Evolutionary conservation across 2,797 vertebrate genomes (phyloP).

Genomic region (Syngnathus rostellatus): DNA sequence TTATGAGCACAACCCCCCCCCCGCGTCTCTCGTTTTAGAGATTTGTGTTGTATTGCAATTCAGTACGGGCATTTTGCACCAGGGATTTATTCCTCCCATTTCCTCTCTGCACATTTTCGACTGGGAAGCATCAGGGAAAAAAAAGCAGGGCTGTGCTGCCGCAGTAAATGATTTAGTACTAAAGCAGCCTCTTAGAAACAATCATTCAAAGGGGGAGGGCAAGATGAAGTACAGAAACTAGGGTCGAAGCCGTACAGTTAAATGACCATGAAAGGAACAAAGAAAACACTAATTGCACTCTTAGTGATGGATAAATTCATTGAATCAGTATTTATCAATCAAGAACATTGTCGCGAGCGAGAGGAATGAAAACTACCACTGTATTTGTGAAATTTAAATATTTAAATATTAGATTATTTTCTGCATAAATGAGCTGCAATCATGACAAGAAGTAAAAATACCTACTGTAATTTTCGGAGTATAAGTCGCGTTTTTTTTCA

Average conservation of each 20-base stretch:
- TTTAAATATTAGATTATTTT: neutral
- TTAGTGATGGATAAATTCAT: neutral
- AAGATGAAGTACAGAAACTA: neutral
- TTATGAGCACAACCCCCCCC: constrained; percentile 10
- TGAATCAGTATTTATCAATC: neutral
- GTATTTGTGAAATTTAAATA: neutral
- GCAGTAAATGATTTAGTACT: neutral
- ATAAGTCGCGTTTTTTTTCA: too few relatives aligned
- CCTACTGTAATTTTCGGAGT: too few relatives aligned
- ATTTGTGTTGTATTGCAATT: constrained; percentile 10
- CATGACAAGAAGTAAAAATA: neutral
- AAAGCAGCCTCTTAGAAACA: neutral
- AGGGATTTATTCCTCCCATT: constrained; percentile 1
- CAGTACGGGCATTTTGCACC: neutral
- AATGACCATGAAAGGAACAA: neutral
- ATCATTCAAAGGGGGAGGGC: neutral
- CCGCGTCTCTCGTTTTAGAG: neutral
- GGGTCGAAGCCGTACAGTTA: neutral
- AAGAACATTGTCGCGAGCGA: neutral
- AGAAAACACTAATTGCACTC: neutral
- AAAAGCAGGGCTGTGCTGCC: neutral
- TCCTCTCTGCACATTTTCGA: neutral
- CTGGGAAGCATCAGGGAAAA: neutral
- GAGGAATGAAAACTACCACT: neutral
- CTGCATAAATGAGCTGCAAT: too few relatives aligned